Conservation (phyloP, 2,113 vertebrate species). For the Labrus mixtus region DNA sequence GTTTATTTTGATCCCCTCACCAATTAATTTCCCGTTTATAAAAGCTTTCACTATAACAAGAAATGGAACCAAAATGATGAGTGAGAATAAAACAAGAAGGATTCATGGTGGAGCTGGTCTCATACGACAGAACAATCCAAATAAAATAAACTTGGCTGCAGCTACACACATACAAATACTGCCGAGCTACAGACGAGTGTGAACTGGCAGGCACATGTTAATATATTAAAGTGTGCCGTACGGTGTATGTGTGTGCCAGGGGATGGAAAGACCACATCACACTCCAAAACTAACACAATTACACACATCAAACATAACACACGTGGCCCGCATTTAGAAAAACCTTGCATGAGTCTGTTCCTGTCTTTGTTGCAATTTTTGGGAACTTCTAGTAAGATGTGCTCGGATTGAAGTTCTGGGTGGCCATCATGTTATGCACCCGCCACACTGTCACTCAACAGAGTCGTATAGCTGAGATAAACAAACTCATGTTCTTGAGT, state of each 20-base stretch:
- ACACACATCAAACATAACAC: conserved; percentile 36
- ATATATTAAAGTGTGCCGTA: conserved; percentile 23
- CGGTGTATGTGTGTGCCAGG: conserved; percentile 11
- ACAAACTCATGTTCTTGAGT: conserved; percentile 18
- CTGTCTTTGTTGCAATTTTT: conserved; percentile 19
- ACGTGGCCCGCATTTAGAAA: conserved; percentile 31
- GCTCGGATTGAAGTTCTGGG: conserved; percentile 34
- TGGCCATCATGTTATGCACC: conserved; percentile 31
- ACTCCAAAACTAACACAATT: conserved; percentile 65
- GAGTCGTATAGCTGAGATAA: conserved; percentile 39
- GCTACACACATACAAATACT: conserved; percentile 4
- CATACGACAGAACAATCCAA: conserved; percentile 4
- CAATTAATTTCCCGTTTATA: neutral
- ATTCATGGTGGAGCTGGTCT: conserved; percentile 2
- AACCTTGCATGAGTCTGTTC: conserved; percentile 6
- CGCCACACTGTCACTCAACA: conserved; percentile 1
- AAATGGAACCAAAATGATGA: conserved; percentile 15
- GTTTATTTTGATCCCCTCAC: conserved; percentile 11
- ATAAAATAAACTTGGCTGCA: conserved; percentile 20
- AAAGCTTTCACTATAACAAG: neutral
- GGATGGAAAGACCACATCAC: conserved; percentile 31
- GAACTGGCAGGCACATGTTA: conserved; percentile 33
- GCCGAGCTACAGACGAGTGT: conserved; percentile 13
- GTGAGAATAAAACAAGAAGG: conserved; percentile 4
- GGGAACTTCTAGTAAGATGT: conserved; percentile 12